Conservation (phyloP, 2,888 invertebrate genomes). For the Boloria selene region DNA sequence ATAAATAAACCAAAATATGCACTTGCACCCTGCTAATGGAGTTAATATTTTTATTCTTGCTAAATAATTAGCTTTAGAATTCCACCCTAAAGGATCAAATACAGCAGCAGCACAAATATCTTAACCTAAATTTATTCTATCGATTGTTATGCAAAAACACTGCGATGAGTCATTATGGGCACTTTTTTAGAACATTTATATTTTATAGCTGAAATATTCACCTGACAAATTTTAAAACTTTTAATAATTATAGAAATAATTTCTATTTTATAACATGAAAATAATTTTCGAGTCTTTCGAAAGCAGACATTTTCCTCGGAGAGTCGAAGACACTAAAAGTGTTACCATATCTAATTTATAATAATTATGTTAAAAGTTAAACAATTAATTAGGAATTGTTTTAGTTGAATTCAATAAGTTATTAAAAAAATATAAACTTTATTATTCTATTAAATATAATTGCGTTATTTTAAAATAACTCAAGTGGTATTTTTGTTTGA, state of each 20-base stretch:
- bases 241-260: slow-evolving; percentile 54
- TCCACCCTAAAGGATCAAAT: slow-evolving; percentile 65
- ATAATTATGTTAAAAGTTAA: background rate
- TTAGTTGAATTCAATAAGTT: background rate
- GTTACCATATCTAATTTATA: slow-evolving; percentile 22
- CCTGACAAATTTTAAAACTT: slow-evolving; percentile 62
- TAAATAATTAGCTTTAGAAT: slow-evolving; percentile 49
- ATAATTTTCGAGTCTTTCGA: slow-evolving; percentile 67
- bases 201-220: slow-evolving; percentile 57
- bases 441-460: no score
- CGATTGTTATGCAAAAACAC: slow-evolving; percentile 82
- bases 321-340: slow-evolving; percentile 51
- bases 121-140: slow-evolving; percentile 81
- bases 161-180: slow-evolving; percentile 62
- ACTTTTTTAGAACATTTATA: slow-evolving; percentile 53
- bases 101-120: slow-evolving; percentile 73
- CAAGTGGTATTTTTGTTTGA: no score
- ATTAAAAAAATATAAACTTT: background rate
- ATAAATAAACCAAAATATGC: slow-evolving; percentile 75
- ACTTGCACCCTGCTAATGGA: slow-evolving; percentile 48
- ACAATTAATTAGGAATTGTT: background rate
- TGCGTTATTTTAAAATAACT: no score
- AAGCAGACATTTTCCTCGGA: slow-evolving; percentile 76
- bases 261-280: slow-evolving; percentile 65
- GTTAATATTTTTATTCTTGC: slow-evolving; percentile 27